Evolutionary conservation across 2,113 vertebrate species (phyloP), one percentile per base, ranked within the genome.

Genomic region (Psophia crepitans): DNA sequence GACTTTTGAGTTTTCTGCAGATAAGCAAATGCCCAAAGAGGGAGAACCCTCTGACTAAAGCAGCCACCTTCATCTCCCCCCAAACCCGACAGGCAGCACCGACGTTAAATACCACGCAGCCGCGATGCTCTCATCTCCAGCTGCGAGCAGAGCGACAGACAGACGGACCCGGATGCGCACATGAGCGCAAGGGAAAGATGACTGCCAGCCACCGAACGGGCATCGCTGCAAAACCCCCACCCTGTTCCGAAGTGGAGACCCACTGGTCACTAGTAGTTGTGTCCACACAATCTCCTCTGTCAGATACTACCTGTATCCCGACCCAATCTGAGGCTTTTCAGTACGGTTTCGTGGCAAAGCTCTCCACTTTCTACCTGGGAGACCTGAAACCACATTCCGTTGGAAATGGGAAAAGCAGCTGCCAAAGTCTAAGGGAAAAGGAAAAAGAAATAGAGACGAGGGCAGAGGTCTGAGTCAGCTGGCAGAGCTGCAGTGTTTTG

Each of bases 161-260:
- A 16, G 53, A 26, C 1, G 23, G 1, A 41, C 49, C 56, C 2
- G 9, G 46, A 37, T 26, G n/a, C 14, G 26, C 28, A 4, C 24
- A 3, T 13, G 24, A 8, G 32, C 0, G 12, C 10, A 7, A 61
- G 23, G 30, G 30, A 5, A 32, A 12, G 18, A 28, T 1, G 1
- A 19, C 32, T 39, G 17, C 24, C 32, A 7, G 13, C 10, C 23
- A 5, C 61, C 33, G 27, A 21, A 23, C 37, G 54, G 8, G 6
- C 35, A 6, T 2, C 3, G 39, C 39, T n/a, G 54, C 39, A 41
- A 32, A n/a, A n/a, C n/a, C n/a, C n/a, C n/a, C n/a, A 15, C 16
- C 10, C 5, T n/a, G 2, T 3, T 39, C 33, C 3, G 5, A 26
- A 49, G 63, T 0, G 2, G n/a, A 61, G 53, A 33, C 17, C 33